These are phyloP conservation scores for Eriosoma lanigerum DNA, from an alignment of 1,140 invertebrate species.

Conservation along the genomic window DNA sequence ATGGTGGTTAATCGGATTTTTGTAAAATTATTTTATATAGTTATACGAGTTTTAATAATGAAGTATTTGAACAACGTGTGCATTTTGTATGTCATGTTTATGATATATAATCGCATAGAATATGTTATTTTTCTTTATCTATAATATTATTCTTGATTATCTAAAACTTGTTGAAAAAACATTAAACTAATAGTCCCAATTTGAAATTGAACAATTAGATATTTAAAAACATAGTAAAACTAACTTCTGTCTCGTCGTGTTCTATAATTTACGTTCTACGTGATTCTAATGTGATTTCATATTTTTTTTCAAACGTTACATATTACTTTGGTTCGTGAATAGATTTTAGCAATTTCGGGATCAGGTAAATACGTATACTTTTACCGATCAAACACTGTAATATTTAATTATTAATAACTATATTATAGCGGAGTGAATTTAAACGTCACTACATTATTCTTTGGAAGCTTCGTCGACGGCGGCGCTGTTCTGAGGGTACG, in stretches of 20 bases:
- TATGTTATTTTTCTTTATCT: constrained; percentile 19
- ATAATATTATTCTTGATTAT: constrained; percentile 23
- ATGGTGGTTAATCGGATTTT: constrained; percentile 1
- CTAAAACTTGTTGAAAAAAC: constrained; percentile 19
- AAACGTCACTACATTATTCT: background rate
- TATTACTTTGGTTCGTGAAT: too few relatives aligned
- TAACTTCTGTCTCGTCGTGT: background rate
- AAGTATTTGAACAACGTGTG: constrained; percentile 11
- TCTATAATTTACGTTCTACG: background rate
- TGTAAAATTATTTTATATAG: background rate
- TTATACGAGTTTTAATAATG: background rate
- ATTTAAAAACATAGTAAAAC: background rate
- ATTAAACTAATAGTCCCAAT: constrained; percentile 10
- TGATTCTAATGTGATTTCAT: background rate
- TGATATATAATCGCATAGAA: background rate
- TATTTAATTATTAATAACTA: too few relatives aligned
- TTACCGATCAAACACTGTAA: too few relatives aligned
- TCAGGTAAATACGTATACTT: too few relatives aligned
- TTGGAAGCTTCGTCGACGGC: background rate
- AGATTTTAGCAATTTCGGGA: too few relatives aligned
- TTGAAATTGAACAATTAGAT: constrained; percentile 1
- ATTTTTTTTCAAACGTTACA: background rate
- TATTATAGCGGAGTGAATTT: too few relatives aligned
- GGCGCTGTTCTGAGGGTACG: background rate
- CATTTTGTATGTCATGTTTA: background rate